Percentiles rank a stretch among this genome's conserved stretches.
Evolutionary conservation across 2,113 vertebrate species (phyloP).

Genomic region (Elephas maximus): DNA sequence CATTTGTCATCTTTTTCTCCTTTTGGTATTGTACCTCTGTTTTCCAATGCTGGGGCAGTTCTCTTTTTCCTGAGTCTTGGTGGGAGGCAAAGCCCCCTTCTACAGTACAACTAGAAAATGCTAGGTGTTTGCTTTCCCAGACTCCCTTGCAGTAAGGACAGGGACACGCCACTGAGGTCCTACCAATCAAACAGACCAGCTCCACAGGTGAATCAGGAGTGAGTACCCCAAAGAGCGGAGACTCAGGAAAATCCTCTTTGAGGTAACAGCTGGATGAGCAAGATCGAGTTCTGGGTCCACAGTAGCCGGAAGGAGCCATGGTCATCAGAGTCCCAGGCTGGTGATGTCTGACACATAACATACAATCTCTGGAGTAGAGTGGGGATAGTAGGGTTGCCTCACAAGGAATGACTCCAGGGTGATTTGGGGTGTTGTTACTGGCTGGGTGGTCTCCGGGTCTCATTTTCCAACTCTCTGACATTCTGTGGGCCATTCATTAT

Average conservation of each 20-base stretch:
- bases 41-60: not conserved
- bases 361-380: accelerated
- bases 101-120: not conserved
- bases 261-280: not conserved
- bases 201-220: not conserved
- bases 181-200: not conserved
- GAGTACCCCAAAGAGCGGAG: not conserved
- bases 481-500: not conserved
- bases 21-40: not conserved
- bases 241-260: not conserved
- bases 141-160: not conserved
- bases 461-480: not conserved
- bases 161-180: not conserved
- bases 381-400: not conserved
- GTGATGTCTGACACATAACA: not conserved
- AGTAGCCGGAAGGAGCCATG: not conserved
- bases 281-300: not conserved
- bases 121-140: not conserved
- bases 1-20: not conserved
- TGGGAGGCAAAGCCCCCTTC: not conserved
- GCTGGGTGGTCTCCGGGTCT: not conserved
- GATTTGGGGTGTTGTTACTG: not conserved
- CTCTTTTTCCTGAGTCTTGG: not conserved
- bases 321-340: not conserved
- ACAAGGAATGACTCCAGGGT: not conserved